Conservation (phyloP, 2,113 vertebrate genomes). For the Argyrosomus japonicus region DNA sequence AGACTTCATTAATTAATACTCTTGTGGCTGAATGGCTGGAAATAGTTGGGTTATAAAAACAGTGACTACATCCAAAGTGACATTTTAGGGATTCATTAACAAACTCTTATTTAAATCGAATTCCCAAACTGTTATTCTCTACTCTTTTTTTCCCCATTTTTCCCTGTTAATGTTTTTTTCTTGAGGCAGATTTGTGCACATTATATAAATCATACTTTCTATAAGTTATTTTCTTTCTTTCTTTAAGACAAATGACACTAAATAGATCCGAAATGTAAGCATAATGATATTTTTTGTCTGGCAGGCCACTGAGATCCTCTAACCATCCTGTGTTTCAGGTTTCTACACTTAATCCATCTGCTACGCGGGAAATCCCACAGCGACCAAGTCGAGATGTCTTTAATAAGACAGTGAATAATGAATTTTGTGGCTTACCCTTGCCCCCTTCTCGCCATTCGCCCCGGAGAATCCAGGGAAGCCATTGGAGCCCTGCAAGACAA, state of each 20-base stretch:
- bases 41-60: neutral
- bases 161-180: neutral
- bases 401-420: conserved; percentile 2
- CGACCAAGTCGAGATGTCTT: neutral
- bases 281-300: neutral
- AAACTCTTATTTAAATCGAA: neutral
- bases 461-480: conserved; percentile 82
- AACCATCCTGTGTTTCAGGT: neutral
- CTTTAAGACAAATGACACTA: neutral
- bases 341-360: neutral
- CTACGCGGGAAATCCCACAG: neutral
- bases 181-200: neutral
- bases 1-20: neutral
- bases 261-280: neutral
- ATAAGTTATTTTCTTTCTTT: neutral
- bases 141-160: too few species aligned
- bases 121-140: neutral
- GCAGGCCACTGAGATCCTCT: too few species aligned
- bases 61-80: neutral
- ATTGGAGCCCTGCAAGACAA: conserved; percentile 78
- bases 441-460: conserved; percentile 83
- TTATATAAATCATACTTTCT: neutral
- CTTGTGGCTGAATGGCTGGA: neutral
- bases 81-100: neutral
- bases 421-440: conserved; percentile 71